Conservation (phyloP, 2,797 vertebrate species). For the Tympanoctomys barrerae region DNA sequence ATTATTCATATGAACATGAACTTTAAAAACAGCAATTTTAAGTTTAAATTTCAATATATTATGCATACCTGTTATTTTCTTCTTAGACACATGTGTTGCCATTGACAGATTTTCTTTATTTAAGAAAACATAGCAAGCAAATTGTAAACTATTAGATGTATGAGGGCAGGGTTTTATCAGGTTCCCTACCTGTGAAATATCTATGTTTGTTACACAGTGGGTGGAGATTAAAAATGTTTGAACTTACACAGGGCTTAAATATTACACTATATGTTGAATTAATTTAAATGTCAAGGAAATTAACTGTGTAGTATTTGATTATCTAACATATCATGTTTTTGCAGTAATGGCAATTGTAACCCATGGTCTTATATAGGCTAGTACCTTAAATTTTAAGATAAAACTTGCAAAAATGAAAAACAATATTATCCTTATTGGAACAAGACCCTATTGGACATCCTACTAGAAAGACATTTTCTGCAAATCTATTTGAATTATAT, state of each 20-base stretch:
- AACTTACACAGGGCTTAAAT: neutral
- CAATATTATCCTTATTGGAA: neutral
- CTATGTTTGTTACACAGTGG: neutral
- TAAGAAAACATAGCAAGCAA: neutral
- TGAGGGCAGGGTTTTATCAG: neutral
- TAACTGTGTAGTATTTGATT: neutral
- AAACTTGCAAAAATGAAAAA: neutral
- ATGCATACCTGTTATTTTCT: slow-evolving; percentile 16
- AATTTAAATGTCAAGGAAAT: slow-evolving; percentile 23
- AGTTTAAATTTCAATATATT: neutral
- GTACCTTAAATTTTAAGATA: slow-evolving; percentile 16
- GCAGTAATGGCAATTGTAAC: neutral
- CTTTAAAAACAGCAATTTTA: neutral
- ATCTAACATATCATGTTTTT: neutral
- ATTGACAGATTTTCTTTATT: neutral
- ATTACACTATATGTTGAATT: slow-evolving; percentile 28
- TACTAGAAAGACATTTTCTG: neutral
- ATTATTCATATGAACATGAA: neutral
- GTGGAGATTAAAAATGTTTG: slow-evolving; percentile 8
- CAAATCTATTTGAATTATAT: slow-evolving; percentile 56
- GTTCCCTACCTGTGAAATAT: neutral
- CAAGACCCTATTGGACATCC: neutral
- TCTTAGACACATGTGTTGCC: neutral
- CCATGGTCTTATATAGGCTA: neutral
- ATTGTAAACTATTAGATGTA: neutral